Evolutionary conservation across 2,797 vertebrate genomes (phyloP).

Genomic region (Xenopus petersii): DNA sequence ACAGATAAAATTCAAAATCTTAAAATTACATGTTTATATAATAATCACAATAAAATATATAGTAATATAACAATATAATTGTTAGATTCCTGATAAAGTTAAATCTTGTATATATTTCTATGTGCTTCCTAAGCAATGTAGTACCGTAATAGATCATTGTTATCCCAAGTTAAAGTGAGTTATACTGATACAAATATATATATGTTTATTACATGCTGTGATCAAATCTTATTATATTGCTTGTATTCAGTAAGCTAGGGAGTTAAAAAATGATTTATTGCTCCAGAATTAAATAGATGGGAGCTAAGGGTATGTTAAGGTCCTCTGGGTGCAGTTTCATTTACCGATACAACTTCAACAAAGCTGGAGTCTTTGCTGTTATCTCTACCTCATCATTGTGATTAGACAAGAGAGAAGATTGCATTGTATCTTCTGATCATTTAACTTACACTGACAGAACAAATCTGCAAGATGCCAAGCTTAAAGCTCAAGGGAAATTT

Average conservation of each 20-base stretch:
- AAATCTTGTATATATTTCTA: no score
- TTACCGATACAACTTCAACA: not conserved
- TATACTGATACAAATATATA: no score
- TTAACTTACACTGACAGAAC: constrained; percentile 43
- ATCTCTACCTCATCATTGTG: constrained; percentile 1
- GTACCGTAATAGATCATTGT: no score
- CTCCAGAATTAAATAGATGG: not conserved
- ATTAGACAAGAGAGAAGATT: constrained; percentile 24
- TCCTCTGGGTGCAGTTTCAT: constrained; percentile 4
- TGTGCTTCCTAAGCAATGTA: no score
- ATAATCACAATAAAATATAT: no score
- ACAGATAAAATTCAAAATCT: no score
- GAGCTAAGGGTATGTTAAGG: not conserved
- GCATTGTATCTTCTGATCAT: constrained; percentile 24
- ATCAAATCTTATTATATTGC: not conserved
- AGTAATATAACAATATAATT: no score
- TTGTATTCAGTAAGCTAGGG: not conserved
- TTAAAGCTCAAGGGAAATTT: constrained; percentile 38
- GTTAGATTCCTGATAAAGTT: no score
- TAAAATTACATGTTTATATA: no score
- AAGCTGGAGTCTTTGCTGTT: constrained; percentile 1
- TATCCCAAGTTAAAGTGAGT: no score
- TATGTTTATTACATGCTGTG: no score
- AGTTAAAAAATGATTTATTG: not conserved
- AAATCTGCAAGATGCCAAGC: constrained; percentile 31